Evolutionary conservation across 2,113 vertebrate species (phyloP), one percentile per base, ranked within the genome.

Genomic region (Phoenicopterus ruber): DNA sequence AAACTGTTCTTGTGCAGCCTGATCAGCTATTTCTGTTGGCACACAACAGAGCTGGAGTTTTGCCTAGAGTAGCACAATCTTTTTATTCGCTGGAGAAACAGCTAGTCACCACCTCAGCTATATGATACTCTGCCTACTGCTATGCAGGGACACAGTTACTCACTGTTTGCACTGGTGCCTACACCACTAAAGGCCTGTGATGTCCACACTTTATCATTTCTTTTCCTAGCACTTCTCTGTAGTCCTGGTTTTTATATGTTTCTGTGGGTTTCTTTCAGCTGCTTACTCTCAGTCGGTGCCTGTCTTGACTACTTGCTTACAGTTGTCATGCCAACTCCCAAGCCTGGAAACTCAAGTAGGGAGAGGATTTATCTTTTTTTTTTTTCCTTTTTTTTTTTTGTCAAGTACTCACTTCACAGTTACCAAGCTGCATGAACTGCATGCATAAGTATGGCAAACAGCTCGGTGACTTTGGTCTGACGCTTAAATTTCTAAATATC

Each of bases 241-340:
- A 24, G 83, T 95, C 40, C 8, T 9, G 5, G 4, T 42, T 79
- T 96, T 96, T 28, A 6, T 42, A 40, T 6, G 40, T 65, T 93
- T 94, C 78, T 79, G 13, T n/a, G 55, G 29, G 54, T 70, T 93
- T 94, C 74, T 76, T 94, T 95, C 50, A 10, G 72, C 74, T 46
- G 85, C 76, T 80, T 80, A 26, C 40, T 66, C 70, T 88, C 44
- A 94, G 69, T 38, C 2, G 3, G 86, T 86, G 90, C 92, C 97
- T 86, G 91, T 85, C 86, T 96, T 91, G 96, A 96, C 97, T 96
- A 44, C 94, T 94, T 92, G 72, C 95, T 97, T 95, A 79, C 62
- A 71, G 97, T 98, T 97, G 95, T 95, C 97, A 96, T 97, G 96
- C 96, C 96, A 96, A 97, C 97, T 84, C 50, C 38, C 70, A 88